Percentiles rank a stretch among this genome's conserved stretches.
Conservation (phyloP, 2,888 invertebrate species). For the Lordiphosa fenestrarum region DNA sequence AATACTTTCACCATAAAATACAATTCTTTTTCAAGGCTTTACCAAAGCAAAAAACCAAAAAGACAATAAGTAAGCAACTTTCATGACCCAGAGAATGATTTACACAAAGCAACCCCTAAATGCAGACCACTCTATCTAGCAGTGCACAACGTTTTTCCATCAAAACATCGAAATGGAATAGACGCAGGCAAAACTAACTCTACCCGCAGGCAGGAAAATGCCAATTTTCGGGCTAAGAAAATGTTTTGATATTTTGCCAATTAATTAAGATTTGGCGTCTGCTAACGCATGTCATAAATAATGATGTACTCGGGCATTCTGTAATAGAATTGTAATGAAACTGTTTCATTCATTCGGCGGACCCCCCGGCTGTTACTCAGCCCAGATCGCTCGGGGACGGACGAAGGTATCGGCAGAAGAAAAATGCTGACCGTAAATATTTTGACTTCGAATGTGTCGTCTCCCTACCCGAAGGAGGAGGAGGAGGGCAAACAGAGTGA, state of each 20-base stretch:
- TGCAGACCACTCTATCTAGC: too few species aligned
- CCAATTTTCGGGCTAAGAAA: not conserved
- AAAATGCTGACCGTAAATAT: constrained; percentile 71
- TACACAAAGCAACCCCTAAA: too few species aligned
- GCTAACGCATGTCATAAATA: constrained; percentile 38
- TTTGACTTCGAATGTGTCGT: constrained; percentile 58
- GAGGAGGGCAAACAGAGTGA: constrained; percentile 35
- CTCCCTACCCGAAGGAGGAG: constrained; percentile 20
- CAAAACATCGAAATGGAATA: too few species aligned
- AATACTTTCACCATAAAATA: too few species aligned
- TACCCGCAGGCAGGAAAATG: too few species aligned
- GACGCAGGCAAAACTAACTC: too few species aligned
- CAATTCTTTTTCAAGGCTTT: too few species aligned
- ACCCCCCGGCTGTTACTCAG: constrained; percentile 18
- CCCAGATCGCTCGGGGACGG: constrained; percentile 10
- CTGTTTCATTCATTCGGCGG: constrained; percentile 25
- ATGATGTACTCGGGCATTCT: constrained; percentile 35
- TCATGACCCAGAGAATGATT: too few species aligned
- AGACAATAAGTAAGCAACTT: too few species aligned
- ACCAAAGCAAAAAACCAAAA: too few species aligned
- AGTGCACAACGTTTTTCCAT: too few species aligned
- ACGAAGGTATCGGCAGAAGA: constrained; percentile 34
- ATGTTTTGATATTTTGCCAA: constrained; percentile 31
- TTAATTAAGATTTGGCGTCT: constrained; percentile 31
- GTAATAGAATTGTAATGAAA: constrained; percentile 37